phyloP scores from a whole-genome alignment of 2,797 vertebrate species.

The Etheostoma nigrum region DNA sequence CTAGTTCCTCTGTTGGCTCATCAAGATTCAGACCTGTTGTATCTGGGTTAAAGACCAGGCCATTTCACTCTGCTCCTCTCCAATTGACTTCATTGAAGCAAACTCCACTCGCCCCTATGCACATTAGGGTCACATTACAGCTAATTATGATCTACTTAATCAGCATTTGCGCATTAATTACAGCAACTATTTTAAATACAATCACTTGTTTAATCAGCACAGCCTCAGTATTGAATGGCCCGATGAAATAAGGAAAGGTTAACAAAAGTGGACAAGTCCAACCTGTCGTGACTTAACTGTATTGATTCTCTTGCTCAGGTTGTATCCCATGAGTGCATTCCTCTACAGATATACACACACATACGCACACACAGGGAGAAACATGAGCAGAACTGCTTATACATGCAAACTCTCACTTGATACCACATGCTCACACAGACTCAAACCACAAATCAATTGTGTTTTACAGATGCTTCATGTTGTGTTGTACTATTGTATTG shows the following conservation, averaged over 20 bases:
- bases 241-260: conserved; percentile 29
- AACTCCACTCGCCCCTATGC: neutral
- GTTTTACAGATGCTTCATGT: conserved; percentile 38
- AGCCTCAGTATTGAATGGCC: conserved; percentile 42
- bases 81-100: conserved; percentile 16
- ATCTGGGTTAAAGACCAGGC: conserved; percentile 56
- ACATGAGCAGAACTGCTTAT: conserved; percentile 61
- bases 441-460: conserved; percentile 49
- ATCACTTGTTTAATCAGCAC: conserved; percentile 64
- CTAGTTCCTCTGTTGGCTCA: conserved; percentile 62
- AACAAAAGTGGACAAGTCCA: conserved; percentile 56
- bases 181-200: conserved; percentile 45
- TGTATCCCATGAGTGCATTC: conserved; percentile 70
- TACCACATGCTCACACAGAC: conserved; percentile 18
- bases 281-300: conserved; percentile 65
- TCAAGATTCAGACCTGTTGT: conserved; percentile 65
- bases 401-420: conserved; percentile 48
- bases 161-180: conserved; percentile 67
- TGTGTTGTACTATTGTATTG: conserved; percentile 39
- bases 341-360: conserved; percentile 32
- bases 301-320: conserved; percentile 75
- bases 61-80: conserved; percentile 37
- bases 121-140: conserved; percentile 25
- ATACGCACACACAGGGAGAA: conserved; percentile 47
- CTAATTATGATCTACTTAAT: conserved; percentile 60